Percentiles rank a stretch among this genome's conserved stretches.
Conservation (phyloP, 2,113 vertebrate genomes). For the Amia ocellicauda region DNA sequence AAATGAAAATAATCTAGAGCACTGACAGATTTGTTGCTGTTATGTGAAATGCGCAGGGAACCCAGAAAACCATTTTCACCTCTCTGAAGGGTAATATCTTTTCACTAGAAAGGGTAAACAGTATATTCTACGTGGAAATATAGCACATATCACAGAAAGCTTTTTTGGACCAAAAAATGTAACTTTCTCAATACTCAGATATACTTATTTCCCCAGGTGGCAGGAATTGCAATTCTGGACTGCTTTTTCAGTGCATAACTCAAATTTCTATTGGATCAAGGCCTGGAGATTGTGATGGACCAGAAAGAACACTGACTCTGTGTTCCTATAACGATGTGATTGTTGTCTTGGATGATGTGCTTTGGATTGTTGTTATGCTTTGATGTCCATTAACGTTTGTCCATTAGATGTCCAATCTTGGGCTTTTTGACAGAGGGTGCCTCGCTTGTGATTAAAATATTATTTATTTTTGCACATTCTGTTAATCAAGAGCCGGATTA, state of each 20-base stretch:
- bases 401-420: no score
- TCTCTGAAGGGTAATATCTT: background rate
- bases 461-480: no score
- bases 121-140: background rate
- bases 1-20: background rate
- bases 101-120: background rate
- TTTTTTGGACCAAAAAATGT: background rate
- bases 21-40: background rate
- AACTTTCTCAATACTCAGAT: background rate
- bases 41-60: slow-evolving; percentile 1
- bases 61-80: background rate
- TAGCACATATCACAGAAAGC: no score
- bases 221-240: background rate
- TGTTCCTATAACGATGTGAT: no score
- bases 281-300: background rate
- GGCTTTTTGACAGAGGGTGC: no score
- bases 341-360: no score
- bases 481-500: no score
- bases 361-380: no score
- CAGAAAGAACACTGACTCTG: background rate
- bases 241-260: no score
- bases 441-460: no score
- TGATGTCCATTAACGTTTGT: no score
- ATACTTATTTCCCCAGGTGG: background rate
- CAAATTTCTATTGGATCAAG: background rate